Evolutionary conservation across 92 coral and sea anemone genomes (phyloP), one percentile per base, ranked within the genome.

Genomic region (Paragorgia papillata): DNA sequence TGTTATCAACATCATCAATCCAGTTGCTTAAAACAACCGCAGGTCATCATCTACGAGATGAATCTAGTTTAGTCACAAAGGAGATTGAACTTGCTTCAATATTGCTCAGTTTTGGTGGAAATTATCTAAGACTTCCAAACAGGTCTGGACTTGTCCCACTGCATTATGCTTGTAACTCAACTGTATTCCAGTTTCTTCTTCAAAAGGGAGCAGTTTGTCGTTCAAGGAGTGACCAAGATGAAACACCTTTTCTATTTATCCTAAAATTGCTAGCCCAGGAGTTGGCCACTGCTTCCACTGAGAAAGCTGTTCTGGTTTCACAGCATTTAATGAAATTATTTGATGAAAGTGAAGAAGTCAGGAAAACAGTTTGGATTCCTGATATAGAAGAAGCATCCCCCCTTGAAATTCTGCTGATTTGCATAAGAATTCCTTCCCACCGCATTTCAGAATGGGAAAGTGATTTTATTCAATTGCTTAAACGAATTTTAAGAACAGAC

Each of bases 111-210:
- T 25, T 30, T 74, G 89, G 64, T 22, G 79, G 67, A 15, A 49
- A 41, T n/a, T n/a, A n/a, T 19, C 43, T 80, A 12, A 44, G 43
- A 35, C 22, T 73, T 25, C 73, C 65, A 60, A 80, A 85, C 74
- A 59, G 80, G 46, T 54, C 25, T 27, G 79, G 85, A 32, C 78
- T 79, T 12, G 70, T 83, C 22, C 69, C 89, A 2, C 85, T 85
- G 14, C 89, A 85, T 29, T 85, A 80, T 26, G 89, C 89, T 15
- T 68, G 41, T 51, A 44, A 35, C 25, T 32, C 54, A 6, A 9
- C 24, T 4, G 40, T 80, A 24, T 32, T 80, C 31, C 5, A 40
- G 13, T 57, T 73, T 59, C 40, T 85, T 31, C 56, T 61, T 34
- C 26, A 63, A 58, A 27, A 80, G 2, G 81, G 81, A 0, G 83